A percentile compares a stretch with the other conserved stretches of the same genome.
Evolutionary conservation across 2,888 invertebrate species (phyloP).

Genomic region (Tortrix viridana): DNA sequence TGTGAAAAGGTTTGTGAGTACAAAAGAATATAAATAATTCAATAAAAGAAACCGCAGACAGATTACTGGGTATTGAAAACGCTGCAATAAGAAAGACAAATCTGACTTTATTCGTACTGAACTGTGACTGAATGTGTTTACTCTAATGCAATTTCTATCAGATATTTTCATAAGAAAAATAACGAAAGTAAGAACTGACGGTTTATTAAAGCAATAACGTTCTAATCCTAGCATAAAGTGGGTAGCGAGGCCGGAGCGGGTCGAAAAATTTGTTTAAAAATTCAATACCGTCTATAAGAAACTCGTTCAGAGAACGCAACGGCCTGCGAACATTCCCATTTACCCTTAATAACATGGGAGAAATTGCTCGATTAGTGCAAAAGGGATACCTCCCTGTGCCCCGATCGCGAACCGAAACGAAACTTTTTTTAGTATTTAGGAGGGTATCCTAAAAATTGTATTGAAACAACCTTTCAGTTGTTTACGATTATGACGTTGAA

Average conservation of each 20-base stretch:
- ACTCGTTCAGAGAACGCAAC: slow-evolving; percentile 77
- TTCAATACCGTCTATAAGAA: slow-evolving; percentile 80
- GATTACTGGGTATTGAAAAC: no score
- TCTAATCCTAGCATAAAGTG: slow-evolving; percentile 74
- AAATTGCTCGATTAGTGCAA: slow-evolving; percentile 80
- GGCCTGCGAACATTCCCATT: slow-evolving; percentile 80
- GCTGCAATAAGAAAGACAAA: no score
- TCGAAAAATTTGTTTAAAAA: slow-evolving; percentile 81
- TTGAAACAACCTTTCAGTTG: slow-evolving; percentile 28
- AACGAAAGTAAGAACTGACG: slow-evolving; percentile 55
- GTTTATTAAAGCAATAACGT: slow-evolving; percentile 71
- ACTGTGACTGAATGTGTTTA: no score
- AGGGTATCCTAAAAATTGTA: slow-evolving; percentile 36
- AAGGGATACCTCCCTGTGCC: slow-evolving; percentile 63
- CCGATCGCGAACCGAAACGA: slow-evolving; percentile 60
- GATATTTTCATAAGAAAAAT: slow-evolving; percentile 20
- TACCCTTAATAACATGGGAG: slow-evolving; percentile 79
- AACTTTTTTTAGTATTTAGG: slow-evolving; percentile 47
- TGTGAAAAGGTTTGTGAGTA: no score
- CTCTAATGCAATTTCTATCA: no score
- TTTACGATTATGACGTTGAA: slow-evolving; percentile 26
- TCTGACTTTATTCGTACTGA: no score
- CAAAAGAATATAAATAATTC: no score
- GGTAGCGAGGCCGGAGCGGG: slow-evolving; percentile 60
- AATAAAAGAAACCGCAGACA: no score